A percentile compares a stretch with the other conserved stretches of the same genome.
Evolutionary conservation across 2,888 invertebrate species (phyloP).

Genomic region (Tetropium fuscum): DNA sequence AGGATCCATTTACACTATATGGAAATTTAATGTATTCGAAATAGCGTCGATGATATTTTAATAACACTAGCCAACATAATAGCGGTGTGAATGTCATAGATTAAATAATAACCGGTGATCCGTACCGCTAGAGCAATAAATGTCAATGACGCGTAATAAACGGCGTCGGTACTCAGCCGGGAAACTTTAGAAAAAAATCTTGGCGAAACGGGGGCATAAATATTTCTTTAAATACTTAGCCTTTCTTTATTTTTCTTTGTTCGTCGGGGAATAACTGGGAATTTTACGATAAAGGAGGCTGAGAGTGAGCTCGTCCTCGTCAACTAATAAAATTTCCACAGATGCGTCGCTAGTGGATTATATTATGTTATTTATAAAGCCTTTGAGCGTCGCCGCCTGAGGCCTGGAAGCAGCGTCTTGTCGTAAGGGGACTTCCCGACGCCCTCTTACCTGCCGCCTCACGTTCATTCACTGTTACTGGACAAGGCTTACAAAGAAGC

Average conservation of each 20-base stretch:
- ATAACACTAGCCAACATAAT: too few relatives aligned
- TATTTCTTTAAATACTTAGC: constrained; percentile 25
- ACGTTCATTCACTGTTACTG: constrained; percentile 13
- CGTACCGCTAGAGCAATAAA: not conserved
- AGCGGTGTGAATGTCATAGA: too few relatives aligned
- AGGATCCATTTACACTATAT: too few relatives aligned
- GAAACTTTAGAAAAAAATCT: constrained; percentile 13
- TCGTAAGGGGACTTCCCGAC: constrained; percentile 5
- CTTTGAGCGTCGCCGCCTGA: constrained; percentile 55
- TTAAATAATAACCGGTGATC: not conserved
- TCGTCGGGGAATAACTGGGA: constrained; percentile 14
- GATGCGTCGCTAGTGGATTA: constrained; percentile 62
- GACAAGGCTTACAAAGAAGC: constrained; percentile 6
- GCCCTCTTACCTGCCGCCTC: constrained; percentile 10
- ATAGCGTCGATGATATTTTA: too few relatives aligned
- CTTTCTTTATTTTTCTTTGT: constrained; percentile 25
- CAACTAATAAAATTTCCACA: constrained; percentile 64
- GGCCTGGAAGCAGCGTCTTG: constrained; percentile 40
- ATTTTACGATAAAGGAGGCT: constrained; percentile 16
- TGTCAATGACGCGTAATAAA: constrained; percentile 4
- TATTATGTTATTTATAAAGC: constrained; percentile 63
- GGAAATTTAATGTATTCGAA: too few relatives aligned
- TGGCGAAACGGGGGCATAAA: constrained; percentile 24
- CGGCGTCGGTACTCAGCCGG: not conserved
- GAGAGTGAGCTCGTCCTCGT: constrained; percentile 49